phyloP scores from a whole-genome alignment of 1,140 invertebrate species.

The Elysia chlorotica region DNA sequence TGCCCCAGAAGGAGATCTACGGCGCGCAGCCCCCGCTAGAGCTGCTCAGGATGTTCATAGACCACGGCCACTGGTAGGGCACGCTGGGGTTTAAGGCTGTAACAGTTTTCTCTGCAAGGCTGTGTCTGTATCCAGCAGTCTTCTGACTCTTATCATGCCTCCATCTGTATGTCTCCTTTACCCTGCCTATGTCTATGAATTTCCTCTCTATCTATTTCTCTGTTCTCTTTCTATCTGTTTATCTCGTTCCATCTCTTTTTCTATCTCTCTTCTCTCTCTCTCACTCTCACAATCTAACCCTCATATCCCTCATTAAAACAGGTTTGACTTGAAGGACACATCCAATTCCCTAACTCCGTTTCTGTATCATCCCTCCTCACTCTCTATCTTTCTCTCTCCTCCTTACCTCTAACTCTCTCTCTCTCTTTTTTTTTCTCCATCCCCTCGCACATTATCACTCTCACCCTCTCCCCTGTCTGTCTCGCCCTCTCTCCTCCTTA shows the following conservation, averaged over 20 bases:
- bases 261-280: background rate
- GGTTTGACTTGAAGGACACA: constrained; percentile 63
- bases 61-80: constrained; percentile 62
- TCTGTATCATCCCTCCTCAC: constrained; percentile 75
- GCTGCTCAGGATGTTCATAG: constrained; percentile 61
- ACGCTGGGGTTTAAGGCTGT: background rate
- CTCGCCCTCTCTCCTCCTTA: no score
- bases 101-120: background rate
- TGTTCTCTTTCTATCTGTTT: no score
- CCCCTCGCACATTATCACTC: no score
- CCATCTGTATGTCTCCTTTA: background rate
- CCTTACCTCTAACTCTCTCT: no score
- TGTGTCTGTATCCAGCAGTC: background rate
- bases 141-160: no score
- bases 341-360: constrained; percentile 68
- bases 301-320: constrained; percentile 60
- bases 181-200: background rate
- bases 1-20: constrained; percentile 62
- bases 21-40: constrained; percentile 63
- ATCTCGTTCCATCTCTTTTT: no score
- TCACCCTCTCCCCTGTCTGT: no score
- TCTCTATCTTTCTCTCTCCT: no score
- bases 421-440: no score
- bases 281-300: constrained; percentile 60
- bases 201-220: no score